phyloP scores from a whole-genome alignment of 2,797 vertebrate genomes.

The Scarus forsteni region DNA sequence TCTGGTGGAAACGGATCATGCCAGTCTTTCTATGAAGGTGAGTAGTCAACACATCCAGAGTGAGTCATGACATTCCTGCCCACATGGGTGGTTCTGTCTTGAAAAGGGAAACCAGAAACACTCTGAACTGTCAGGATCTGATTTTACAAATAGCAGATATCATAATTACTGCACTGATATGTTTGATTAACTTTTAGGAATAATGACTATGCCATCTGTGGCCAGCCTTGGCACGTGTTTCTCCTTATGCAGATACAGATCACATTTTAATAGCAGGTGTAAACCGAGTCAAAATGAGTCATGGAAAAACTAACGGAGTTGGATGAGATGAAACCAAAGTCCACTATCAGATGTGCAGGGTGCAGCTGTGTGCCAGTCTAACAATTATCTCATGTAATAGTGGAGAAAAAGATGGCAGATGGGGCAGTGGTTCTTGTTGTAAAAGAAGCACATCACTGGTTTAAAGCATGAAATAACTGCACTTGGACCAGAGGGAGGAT shows the following conservation, averaged over 20 bases:
- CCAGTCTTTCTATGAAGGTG: conserved; percentile 14
- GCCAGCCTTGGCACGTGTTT: conserved; percentile 4
- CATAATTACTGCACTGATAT: neutral
- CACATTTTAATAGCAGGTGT: conserved; percentile 65
- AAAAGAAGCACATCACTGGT: conserved; percentile 5
- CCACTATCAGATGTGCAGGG: conserved; percentile 41
- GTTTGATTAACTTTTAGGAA: conserved; percentile 1
- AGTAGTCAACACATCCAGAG: conserved; percentile 8
- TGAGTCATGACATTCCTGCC: conserved; percentile 23
- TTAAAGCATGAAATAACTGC: conserved; percentile 12
- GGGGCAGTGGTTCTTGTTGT: neutral
- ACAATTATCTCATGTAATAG: neutral
- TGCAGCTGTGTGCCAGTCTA: neutral
- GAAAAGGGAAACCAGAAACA: neutral
- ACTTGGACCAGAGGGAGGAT: neutral
- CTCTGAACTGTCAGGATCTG: neutral
- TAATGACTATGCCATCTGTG: neutral
- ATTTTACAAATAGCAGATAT: conserved; percentile 8
- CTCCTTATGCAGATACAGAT: conserved; percentile 32
- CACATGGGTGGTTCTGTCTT: conserved; percentile 15
- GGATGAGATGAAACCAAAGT: conserved; percentile 43
- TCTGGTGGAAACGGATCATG: neutral
- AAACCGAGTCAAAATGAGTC: conserved; percentile 58
- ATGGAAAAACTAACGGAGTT: conserved; percentile 59
- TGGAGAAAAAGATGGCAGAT: neutral